A percentile compares a stretch with the other conserved stretches of the same genome.
Evolutionary conservation across 2,888 invertebrate genomes (phyloP).

Genomic region (Macrosiphum euphorbiae): DNA sequence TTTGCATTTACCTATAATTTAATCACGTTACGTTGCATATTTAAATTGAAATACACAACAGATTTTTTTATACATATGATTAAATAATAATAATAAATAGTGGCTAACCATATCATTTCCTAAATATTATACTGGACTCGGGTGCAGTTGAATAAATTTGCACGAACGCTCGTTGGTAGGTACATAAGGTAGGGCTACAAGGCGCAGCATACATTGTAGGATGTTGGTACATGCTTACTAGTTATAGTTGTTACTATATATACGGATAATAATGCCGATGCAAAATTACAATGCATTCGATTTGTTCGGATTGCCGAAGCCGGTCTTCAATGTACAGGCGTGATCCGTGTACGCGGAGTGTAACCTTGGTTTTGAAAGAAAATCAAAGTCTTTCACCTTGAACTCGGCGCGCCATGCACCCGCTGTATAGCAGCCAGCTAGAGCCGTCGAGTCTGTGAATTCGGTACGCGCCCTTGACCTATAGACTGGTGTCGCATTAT

Average conservation of each 20-base stretch:
- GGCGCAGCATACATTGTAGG: neutral
- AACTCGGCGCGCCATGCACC: neutral
- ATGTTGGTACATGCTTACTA: no score
- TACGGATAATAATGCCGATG: neutral
- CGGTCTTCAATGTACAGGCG: neutral
- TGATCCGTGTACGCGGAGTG: neutral
- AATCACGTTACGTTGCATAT: neutral
- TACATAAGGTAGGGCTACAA: neutral
- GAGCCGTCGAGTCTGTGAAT: neutral
- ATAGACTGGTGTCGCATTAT: neutral
- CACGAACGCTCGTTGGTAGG: neutral
- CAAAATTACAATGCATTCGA: neutral
- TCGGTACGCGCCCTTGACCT: constrained; percentile 33
- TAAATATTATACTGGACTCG: neutral
- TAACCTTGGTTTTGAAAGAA: constrained; percentile 52
- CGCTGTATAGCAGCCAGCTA: neutral
- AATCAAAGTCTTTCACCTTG: constrained; percentile 21
- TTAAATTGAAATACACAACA: neutral
- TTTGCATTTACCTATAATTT: neutral
- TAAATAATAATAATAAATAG: neutral
- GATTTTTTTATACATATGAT: neutral
- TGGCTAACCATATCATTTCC: neutral
- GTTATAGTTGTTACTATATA: neutral
- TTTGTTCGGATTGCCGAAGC: neutral
- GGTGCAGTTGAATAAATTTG: neutral